Evolutionary conservation across 2,797 vertebrate species (phyloP).

Genomic region (Scyliorhinus canicula): DNA sequence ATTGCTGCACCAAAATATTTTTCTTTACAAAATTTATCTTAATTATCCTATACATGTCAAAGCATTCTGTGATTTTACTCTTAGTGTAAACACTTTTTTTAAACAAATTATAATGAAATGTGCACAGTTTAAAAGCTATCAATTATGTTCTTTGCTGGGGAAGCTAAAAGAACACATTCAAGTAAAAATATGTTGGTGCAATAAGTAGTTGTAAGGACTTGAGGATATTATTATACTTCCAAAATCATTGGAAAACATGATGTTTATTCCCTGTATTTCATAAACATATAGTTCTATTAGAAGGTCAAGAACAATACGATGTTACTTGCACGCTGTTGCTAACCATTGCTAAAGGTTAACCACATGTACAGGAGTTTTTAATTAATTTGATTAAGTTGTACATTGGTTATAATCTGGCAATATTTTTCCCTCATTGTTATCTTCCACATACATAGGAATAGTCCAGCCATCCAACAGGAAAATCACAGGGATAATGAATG

Average conservation of each 20-base stretch:
- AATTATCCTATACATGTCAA: not conserved
- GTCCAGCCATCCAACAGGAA: constrained; percentile 21
- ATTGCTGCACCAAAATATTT: constrained; percentile 26
- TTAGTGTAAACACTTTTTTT: not conserved
- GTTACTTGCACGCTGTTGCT: constrained; percentile 12
- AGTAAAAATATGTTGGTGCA: constrained; percentile 25
- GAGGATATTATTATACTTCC: not conserved
- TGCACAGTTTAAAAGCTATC: too few species aligned
- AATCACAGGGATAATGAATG: not conserved
- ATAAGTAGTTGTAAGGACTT: not conserved
- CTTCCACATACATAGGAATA: constrained; percentile 8
- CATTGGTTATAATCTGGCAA: constrained; percentile 31
- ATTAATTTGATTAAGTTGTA: constrained; percentile 17
- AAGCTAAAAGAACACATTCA: not conserved
- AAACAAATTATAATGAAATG: not conserved
- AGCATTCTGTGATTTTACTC: not conserved
- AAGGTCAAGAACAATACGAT: not conserved
- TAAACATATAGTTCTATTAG: not conserved
- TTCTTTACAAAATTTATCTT: not conserved
- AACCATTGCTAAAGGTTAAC: constrained; percentile 25
- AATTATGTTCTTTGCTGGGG: not conserved
- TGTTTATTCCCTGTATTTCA: not conserved
- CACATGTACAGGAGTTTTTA: not conserved
- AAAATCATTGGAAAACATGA: not conserved
- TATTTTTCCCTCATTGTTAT: constrained; percentile 19